Conservation (phyloP, 2,797 vertebrate genomes). For the Loriculus beryllinus region DNA sequence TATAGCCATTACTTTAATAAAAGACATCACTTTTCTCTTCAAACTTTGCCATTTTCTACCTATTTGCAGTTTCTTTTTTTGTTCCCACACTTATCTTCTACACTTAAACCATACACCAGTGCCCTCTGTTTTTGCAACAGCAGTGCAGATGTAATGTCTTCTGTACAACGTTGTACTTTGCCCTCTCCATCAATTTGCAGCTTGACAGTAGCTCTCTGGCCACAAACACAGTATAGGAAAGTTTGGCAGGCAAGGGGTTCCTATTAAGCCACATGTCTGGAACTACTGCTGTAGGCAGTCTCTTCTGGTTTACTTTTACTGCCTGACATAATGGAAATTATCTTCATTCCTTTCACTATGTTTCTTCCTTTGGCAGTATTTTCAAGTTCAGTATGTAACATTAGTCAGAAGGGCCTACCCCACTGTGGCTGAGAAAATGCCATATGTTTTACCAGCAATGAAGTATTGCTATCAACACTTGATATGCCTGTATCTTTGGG, state of each 20-base stretch:
- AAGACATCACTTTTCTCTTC: neutral
- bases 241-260: neutral
- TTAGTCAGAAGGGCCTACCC: neutral
- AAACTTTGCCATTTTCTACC: neutral
- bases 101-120: neutral
- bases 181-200: neutral
- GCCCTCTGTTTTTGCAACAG: neutral
- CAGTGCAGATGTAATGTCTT: neutral
- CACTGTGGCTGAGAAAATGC: neutral
- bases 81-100: neutral
- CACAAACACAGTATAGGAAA: neutral
- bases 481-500: neutral
- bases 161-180: neutral
- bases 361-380: slow-evolving; percentile 31
- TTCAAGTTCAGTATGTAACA: neutral
- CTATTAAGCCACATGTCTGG: slow-evolving; percentile 22
- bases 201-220: neutral
- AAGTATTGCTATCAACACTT: neutral
- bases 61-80: neutral
- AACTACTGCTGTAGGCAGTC: neutral
- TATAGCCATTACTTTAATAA: neutral
- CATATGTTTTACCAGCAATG: neutral
- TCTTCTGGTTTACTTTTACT: slow-evolving; percentile 41
- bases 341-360: neutral
- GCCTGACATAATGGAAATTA: slow-evolving; percentile 29